Evolutionary conservation across 2,797 vertebrate genomes (phyloP).

Genomic region (Chlorospingus flavigularis): DNA sequence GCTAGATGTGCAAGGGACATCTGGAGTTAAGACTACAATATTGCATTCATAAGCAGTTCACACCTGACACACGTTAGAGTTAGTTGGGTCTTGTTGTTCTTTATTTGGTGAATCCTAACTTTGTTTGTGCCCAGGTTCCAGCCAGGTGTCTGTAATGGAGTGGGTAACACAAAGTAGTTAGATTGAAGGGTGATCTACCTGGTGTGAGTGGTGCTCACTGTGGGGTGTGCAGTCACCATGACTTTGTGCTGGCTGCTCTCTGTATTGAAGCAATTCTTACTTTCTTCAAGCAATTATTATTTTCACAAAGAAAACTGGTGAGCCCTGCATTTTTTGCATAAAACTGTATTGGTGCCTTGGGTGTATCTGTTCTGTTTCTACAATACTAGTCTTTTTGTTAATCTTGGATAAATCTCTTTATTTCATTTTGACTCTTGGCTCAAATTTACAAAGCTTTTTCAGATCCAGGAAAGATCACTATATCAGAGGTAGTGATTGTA

Average conservation of each 20-base stretch:
- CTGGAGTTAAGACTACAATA: neutral
- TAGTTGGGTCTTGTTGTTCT: neutral
- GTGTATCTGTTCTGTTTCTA: neutral
- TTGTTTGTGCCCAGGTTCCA: neutral
- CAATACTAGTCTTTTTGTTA: neutral
- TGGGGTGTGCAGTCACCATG: neutral
- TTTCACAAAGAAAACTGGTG: neutral
- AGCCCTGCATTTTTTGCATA: neutral
- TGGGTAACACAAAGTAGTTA: neutral
- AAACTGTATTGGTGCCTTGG: neutral
- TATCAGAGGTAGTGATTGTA: neutral
- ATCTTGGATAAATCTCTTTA: neutral
- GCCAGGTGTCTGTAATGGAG: neutral
- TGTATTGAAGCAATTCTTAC: neutral
- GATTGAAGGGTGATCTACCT: neutral
- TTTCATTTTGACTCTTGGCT: neutral
- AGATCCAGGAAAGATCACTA: neutral
- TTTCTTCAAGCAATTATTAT: neutral
- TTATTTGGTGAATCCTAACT: neutral
- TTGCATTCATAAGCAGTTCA: neutral
- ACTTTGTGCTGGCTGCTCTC: neutral
- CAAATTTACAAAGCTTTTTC: neutral
- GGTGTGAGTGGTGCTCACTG: neutral
- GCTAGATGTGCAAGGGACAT: neutral
- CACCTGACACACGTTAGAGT: neutral